These are phyloP conservation scores for Dunckerocampus dactyliophorus DNA, from an alignment of 2,113 vertebrate species.

Conservation along the genomic window DNA sequence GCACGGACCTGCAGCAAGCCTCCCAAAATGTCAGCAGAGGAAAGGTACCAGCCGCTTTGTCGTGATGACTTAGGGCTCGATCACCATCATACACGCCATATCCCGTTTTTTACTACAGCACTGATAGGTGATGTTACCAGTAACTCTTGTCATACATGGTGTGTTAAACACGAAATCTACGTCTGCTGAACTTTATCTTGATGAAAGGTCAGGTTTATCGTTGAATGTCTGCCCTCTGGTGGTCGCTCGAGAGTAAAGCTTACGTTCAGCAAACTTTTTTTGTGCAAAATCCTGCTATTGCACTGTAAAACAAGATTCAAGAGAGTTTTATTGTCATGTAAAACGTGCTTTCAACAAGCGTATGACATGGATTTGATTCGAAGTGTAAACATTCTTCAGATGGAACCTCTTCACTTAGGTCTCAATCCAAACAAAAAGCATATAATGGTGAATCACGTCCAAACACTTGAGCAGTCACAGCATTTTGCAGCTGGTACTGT, in stretches of 20 bases:
- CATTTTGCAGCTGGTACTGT: background rate
- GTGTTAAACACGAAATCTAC: too few relatives aligned
- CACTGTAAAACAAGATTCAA: too few relatives aligned
- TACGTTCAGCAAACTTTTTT: too few relatives aligned
- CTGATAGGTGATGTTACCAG: background rate
- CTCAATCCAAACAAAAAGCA: background rate
- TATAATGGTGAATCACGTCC: background rate
- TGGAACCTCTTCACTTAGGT: background rate
- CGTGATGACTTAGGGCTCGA: background rate
- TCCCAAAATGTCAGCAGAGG: constrained; percentile 53
- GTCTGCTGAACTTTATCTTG: too few relatives aligned
- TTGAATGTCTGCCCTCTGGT: too few relatives aligned
- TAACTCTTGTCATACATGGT: too few relatives aligned
- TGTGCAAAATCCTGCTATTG: background rate
- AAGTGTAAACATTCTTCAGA: background rate
- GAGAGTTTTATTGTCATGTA: too few relatives aligned
- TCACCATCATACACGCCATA: background rate
- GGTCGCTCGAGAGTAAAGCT: too few relatives aligned
- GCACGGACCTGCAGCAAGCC: constrained; percentile 72
- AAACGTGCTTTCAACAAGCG: background rate
- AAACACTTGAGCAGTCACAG: background rate
- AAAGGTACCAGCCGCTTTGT: constrained; percentile 60
- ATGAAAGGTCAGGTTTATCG: too few relatives aligned
- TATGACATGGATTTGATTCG: background rate
- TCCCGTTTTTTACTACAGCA: too few relatives aligned